Evolutionary conservation across 2,113 vertebrate species (phyloP).

Genomic region (Gallinago undulata): DNA sequence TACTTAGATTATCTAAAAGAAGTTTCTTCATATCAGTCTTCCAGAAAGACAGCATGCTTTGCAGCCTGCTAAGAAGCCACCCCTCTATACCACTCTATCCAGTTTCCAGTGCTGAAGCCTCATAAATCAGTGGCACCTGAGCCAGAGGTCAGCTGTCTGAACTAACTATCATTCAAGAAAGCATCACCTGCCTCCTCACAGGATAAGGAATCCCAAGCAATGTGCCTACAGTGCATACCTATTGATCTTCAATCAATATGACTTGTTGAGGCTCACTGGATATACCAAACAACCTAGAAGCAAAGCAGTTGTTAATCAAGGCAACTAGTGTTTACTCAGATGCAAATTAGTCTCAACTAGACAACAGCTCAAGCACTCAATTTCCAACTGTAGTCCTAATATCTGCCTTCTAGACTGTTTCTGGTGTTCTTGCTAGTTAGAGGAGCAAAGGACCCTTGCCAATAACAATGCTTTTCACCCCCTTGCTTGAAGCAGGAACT

Average conservation of each 20-base stretch:
- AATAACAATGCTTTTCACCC: not conserved
- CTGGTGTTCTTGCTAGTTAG: not conserved
- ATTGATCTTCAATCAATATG: not conserved
- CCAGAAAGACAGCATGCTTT: not conserved
- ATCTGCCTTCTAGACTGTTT: not conserved
- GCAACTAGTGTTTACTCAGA: not conserved
- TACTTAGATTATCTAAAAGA: not conserved
- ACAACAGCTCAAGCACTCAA: not conserved
- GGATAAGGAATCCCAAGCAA: not conserved
- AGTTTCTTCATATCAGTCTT: not conserved
- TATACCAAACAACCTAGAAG: not conserved
- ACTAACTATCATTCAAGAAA: not conserved
- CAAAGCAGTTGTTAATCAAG: not conserved
- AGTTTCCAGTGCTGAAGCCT: not conserved
- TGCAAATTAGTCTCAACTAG: not conserved
- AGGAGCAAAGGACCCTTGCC: not conserved
- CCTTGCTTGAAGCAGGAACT: not conserved
- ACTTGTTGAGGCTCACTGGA: not conserved
- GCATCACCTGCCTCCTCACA: not conserved
- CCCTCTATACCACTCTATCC: not conserved
- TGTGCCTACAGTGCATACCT: not conserved
- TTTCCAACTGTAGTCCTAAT: not conserved
- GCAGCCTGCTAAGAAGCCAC: not conserved
- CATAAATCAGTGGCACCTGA: not conserved
- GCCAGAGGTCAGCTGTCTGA: not conserved